Base-by-base conservation (phyloP, 2,888 invertebrate species). In the Andrena bicolor region DNA sequence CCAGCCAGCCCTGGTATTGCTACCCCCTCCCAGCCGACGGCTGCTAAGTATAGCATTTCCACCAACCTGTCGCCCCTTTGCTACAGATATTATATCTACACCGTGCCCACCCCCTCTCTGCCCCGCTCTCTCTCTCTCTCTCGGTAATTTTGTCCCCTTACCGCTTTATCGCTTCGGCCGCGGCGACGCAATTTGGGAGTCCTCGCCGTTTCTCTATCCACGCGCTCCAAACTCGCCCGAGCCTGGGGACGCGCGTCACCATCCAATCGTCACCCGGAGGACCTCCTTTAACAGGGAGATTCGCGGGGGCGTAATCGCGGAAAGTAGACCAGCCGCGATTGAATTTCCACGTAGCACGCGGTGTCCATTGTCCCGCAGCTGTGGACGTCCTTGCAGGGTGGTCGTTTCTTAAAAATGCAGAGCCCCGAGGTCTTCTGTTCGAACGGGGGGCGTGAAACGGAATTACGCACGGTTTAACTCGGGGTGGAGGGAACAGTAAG, bases 1-100 rank as follows among this genome's bases (percentile, higher is more conserved):
- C 90, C 91, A 87, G 88, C 88, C 84, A 88, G 87, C 80, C 89
- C 88, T 87, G 87, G 86, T 89, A 88, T 88, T 80, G 82, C 83
- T 72, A 81, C 85, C 88, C 90, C 90, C 90, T 71, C 87, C 90
- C 53, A 64, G 58, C 64, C 30, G 53, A 10, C 65, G 64, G 51
- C 66, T 82, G 80, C 90, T 90, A 90, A 90, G 89, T 91, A 90
- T 91, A 90, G 87, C 83, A 88, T 89, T 90, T 90, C 89, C 86
- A 89, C 90, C 87, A 90, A 90, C 90, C 90, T 90, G 88, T 89
- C 88, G 90, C 84, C 87, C 83, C 78, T 74, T 41, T 80, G 84
- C 79, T 80, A 84, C 83, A 83, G 84, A 82, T 88, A 88, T 89
- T 87, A 80, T 87, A 87, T 85, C 82, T 76, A 82, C 70, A 64